Base-by-base conservation (phyloP, 1,140 invertebrate genomes). In the Phymastichus coffea region DNA sequence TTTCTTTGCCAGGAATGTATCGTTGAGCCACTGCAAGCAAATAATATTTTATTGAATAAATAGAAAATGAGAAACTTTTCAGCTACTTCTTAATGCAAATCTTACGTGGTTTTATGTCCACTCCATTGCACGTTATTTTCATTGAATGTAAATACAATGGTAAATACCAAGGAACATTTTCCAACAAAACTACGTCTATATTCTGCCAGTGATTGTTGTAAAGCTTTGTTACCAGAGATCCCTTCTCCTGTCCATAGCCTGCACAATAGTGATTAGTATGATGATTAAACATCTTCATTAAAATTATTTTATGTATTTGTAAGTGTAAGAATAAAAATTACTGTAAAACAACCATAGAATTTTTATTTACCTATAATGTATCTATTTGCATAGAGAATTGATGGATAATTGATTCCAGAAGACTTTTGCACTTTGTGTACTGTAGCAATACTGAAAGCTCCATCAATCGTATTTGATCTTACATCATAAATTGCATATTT, bases 101-200 rank as follows among this genome's bases (percentile, higher is more conserved):
- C 80, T 81, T 74, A 87, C 85, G 69, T 53, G 88, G 92, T 69
- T 79, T 78, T 58, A 89, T 79, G 66, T 70, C 72, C 60, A 77
- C 73, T 22, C 78, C 79, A 65, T 85, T 83, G 66, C 84, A 84
- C 22, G 78, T 76, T 26, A 94, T 84, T 71, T 84, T 87, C 25
- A 98, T 79, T 2, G 94, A 93, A 75, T 97, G 95, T 44, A 95
- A 83, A 76, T 96, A 97, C 56, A 96, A 84, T 43, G 94, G 87
- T 9, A 98, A 84, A 81, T 92, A 98, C 95, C 96, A 98, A 1
- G 97, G 96, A 68, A 92, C 86, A 76, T 91, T 89, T 80, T 93
- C 89, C 61, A 92, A 77, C 44, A 91, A 68, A 44, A 92, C 78
- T 53, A 92, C 78, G 67, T 88, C 83, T 52, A 93, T 78, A 1